These are phyloP conservation scores for Xylota segnis DNA, from an alignment of 2,888 invertebrate species.

Conservation along the genomic window DNA sequence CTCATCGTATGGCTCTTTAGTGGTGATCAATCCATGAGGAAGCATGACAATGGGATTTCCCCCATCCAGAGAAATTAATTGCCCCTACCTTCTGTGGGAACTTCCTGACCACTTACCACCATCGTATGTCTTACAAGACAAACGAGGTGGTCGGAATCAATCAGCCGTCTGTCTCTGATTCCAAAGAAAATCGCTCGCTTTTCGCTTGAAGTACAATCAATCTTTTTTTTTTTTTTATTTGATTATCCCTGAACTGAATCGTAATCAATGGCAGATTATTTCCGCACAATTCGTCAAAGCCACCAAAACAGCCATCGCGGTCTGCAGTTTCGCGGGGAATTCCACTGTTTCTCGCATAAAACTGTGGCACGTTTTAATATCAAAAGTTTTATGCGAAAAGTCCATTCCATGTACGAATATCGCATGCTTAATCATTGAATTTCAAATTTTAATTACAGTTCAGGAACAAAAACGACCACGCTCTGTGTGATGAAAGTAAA, in stretches of 20 bases:
- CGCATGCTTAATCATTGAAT: slow-evolving; percentile 38
- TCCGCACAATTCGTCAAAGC: slow-evolving; percentile 10
- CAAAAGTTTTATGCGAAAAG: slow-evolving; percentile 8
- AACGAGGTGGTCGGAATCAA: neutral
- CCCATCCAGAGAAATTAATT: too few relatives aligned
- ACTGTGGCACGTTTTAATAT: slow-evolving; percentile 37
- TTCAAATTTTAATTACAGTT: slow-evolving; percentile 29
- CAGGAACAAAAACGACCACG: neutral
- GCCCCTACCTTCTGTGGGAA: neutral
- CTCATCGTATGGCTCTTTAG: too few relatives aligned
- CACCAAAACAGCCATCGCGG: neutral
- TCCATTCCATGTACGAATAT: slow-evolving; percentile 8
- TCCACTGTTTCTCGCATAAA: slow-evolving; percentile 28
- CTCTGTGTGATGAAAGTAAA: neutral
- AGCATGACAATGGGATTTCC: too few relatives aligned
- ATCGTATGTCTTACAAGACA: neutral
- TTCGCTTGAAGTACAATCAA: slow-evolving; percentile 24
- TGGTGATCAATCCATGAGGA: too few relatives aligned
- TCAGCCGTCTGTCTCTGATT: slow-evolving; percentile 1
- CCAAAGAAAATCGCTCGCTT: slow-evolving; percentile 4
- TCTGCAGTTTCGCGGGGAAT: neutral
- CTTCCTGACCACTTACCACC: neutral
- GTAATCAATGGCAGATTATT: neutral
- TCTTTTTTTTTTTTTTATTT: slow-evolving; percentile 12
- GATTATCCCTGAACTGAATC: slow-evolving; percentile 16